A percentile compares a stretch with the other conserved stretches of the same genome.
phyloP scores from a whole-genome alignment of 2,888 invertebrate genomes.

The Matsumyia berberina region DNA sequence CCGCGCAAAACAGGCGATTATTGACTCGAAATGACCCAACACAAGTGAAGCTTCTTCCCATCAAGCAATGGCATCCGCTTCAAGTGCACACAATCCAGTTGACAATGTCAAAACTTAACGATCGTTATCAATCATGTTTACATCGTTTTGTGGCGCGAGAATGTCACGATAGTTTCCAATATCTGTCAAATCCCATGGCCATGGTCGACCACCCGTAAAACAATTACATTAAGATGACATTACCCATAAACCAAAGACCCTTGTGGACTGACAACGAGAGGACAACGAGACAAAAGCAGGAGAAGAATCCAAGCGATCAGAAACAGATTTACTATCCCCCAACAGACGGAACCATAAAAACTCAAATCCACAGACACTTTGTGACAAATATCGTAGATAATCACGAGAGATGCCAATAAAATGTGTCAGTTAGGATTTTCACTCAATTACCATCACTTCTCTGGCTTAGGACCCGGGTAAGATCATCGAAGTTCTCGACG shows the following conservation, averaged over 20 bases:
- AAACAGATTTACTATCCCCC: conserved; percentile 67
- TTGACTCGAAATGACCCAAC: neutral
- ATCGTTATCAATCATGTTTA: conserved; percentile 65
- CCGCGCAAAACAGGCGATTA: neutral
- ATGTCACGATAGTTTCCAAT: conserved; percentile 62
- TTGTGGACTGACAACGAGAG: conserved; percentile 5
- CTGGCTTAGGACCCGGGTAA: conserved; percentile 2
- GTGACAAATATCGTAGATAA: conserved; percentile 76
- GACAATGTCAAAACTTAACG: conserved; percentile 28
- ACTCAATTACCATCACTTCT: conserved; percentile 73
- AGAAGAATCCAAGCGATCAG: conserved; percentile 48
- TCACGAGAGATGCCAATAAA: conserved; percentile 73
- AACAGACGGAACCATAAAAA: conserved; percentile 72
- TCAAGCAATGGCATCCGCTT: neutral
- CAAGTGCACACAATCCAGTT: neutral
- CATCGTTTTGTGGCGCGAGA: conserved; percentile 37
- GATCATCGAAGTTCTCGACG: conserved; percentile 34
- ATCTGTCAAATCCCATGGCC: conserved; percentile 46
- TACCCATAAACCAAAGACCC: conserved; percentile 67
- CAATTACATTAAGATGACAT: conserved; percentile 72
- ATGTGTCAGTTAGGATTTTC: conserved; percentile 77
- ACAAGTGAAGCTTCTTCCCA: neutral
- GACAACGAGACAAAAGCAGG: neutral
- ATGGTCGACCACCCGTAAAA: conserved; percentile 70
- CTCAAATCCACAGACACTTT: conserved; percentile 68